These are phyloP conservation scores for Dastarcus helophoroides DNA, from an alignment of 2,888 invertebrate genomes.

Conservation along the genomic window DNA sequence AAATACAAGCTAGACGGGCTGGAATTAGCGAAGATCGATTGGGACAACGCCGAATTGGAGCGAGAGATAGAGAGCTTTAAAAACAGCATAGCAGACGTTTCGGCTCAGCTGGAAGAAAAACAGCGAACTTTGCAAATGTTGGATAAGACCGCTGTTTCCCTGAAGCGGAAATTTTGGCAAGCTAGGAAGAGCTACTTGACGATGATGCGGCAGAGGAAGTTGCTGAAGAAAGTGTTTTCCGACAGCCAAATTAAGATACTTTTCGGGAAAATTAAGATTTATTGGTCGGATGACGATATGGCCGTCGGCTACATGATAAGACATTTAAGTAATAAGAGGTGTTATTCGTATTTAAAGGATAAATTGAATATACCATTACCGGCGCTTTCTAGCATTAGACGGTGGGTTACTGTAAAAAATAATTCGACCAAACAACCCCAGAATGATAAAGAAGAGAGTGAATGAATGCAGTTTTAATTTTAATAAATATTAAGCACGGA, in stretches of 20 bases:
- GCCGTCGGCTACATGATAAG: slow-evolving; percentile 21
- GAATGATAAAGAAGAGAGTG: no score
- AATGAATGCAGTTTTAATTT: no score
- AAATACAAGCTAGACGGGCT: no score
- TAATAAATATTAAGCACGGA: no score
- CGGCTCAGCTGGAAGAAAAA: not conserved
- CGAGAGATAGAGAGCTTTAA: not conserved
- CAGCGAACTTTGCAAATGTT: not conserved
- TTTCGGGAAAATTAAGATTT: slow-evolving; percentile 19
- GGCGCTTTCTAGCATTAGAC: slow-evolving; percentile 19
- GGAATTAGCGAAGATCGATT: no score
- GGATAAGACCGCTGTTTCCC: not conserved
- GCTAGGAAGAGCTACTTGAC: not conserved
- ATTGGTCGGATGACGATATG: slow-evolving; percentile 24
- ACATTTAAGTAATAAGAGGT: slow-evolving; percentile 20
- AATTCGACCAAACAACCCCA: no score
- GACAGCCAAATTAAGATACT: slow-evolving; percentile 21
- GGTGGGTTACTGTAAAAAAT: slow-evolving; percentile 19
- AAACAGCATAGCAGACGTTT: not conserved
- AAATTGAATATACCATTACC: slow-evolving; percentile 21
- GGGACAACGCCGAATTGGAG: not conserved
- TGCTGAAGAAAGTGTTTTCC: slow-evolving; percentile 20
- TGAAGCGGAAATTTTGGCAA: not conserved
- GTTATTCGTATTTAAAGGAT: slow-evolving; percentile 19
- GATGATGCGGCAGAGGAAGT: slow-evolving; percentile 13